Evolutionary conservation across 2,888 invertebrate species (phyloP).

Genomic region (Litoditis marina): DNA sequence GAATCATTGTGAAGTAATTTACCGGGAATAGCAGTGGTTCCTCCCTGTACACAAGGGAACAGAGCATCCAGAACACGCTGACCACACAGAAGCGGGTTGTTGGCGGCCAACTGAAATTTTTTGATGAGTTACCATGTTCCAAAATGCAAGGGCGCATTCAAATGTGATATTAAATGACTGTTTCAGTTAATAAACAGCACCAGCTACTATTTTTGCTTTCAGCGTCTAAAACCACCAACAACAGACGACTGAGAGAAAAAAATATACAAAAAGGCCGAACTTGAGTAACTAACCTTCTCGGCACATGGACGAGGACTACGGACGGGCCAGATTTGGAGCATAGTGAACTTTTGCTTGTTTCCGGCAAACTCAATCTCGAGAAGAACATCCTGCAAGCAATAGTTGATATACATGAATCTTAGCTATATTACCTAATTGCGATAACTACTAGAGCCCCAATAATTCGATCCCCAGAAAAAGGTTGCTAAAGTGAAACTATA

Average conservation of each 20-base stretch:
- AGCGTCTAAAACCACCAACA: too few relatives aligned
- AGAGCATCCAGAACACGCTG: slow-evolving; percentile 96
- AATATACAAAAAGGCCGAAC: too few relatives aligned
- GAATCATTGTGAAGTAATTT: too few relatives aligned
- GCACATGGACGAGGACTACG: slow-evolving; percentile 92
- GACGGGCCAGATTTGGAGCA: slow-evolving; percentile 97
- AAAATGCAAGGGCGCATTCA: too few relatives aligned
- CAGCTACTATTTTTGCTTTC: not conserved
- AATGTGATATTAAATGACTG: not conserved
- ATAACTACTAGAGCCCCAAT: too few relatives aligned
- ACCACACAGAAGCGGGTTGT: slow-evolving; percentile 94
- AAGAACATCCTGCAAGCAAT: slow-evolving; percentile 76
- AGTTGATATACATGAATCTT: not conserved
- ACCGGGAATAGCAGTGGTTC: slow-evolving; percentile 62
- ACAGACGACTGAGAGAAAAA: too few relatives aligned
- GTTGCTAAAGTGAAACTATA: too few relatives aligned
- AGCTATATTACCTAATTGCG: too few relatives aligned
- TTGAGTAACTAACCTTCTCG: slow-evolving; percentile 76
- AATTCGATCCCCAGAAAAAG: too few relatives aligned
- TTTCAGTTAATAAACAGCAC: not conserved
- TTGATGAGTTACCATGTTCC: not conserved
- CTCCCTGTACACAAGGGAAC: slow-evolving; percentile 77
- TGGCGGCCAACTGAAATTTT: slow-evolving; percentile 76
- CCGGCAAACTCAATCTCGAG: slow-evolving; percentile 98
- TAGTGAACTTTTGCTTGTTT: slow-evolving; percentile 82